Conservation (phyloP, 2,888 invertebrate genomes). For the Agrotis ipsilon region DNA sequence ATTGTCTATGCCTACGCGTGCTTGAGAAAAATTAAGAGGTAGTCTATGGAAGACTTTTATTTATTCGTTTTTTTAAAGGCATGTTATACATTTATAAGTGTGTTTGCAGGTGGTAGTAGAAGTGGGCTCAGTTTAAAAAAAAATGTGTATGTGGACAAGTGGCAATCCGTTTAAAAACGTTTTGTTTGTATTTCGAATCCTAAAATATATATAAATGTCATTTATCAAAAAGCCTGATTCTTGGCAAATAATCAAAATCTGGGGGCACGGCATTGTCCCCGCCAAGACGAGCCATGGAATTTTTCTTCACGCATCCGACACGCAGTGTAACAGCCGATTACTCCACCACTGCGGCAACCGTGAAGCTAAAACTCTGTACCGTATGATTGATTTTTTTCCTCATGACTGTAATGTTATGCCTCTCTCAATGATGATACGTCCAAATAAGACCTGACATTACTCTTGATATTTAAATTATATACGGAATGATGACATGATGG, state of each 20-base stretch:
- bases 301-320: too few relatives aligned
- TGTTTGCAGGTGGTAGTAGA: not conserved
- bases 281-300: too few relatives aligned
- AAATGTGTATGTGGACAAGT: not conserved
- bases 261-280: too few relatives aligned
- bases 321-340: too few relatives aligned
- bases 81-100: not conserved
- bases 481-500: conserved; percentile 15
- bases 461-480: conserved; percentile 14
- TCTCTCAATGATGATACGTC: not conserved
- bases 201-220: too few relatives aligned
- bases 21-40: conserved; percentile 27
- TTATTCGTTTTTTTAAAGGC: not conserved
- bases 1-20: conserved; percentile 23
- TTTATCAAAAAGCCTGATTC: too few relatives aligned
- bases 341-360: too few relatives aligned
- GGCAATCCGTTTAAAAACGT: not conserved
- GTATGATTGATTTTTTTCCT: too few relatives aligned
- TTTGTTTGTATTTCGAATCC: too few relatives aligned
- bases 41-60: conserved; percentile 14
- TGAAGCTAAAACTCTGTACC: too few relatives aligned
- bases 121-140: not conserved
- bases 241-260: too few relatives aligned
- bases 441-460: conserved; percentile 6
- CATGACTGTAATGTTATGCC: too few relatives aligned